phyloP scores from a whole-genome alignment of 2,888 invertebrate species.

The Eupithecia pulchellata region DNA sequence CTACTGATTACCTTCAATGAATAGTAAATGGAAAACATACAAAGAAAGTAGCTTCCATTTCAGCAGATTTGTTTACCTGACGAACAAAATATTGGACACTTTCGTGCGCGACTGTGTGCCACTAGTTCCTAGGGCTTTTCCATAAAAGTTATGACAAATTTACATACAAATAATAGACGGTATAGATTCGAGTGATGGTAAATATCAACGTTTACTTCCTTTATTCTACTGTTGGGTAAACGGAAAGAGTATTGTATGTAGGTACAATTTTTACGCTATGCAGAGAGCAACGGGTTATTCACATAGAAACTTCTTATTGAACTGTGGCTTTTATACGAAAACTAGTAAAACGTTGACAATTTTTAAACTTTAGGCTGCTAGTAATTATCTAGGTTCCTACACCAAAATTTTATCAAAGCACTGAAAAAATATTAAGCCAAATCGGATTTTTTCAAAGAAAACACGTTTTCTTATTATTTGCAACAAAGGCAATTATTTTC shows the following conservation, averaged over 20 bases:
- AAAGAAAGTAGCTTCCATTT: background rate
- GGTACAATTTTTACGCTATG: background rate
- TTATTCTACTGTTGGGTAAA: constrained; percentile 14
- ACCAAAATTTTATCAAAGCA: no score
- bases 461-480: no score
- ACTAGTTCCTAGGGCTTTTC: constrained; percentile 48
- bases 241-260: background rate
- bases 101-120: constrained; percentile 50
- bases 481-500: no score
- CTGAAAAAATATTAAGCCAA: no score
- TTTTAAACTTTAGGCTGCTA: no score
- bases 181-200: constrained; percentile 36
- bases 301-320: no score
- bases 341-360: no score
- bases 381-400: no score
- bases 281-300: no score
- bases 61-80: background rate
- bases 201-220: constrained; percentile 28
- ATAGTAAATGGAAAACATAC: background rate
- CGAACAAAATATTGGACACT: constrained; percentile 29
- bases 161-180: constrained; percentile 38
- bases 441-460: no score
- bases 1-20: background rate
- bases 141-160: constrained; percentile 50
- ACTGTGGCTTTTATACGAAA: no score